Evolutionary conservation across 2,113 vertebrate genomes (phyloP), one percentile per base, ranked within the genome.

Genomic region (Zapus hudsonius): DNA sequence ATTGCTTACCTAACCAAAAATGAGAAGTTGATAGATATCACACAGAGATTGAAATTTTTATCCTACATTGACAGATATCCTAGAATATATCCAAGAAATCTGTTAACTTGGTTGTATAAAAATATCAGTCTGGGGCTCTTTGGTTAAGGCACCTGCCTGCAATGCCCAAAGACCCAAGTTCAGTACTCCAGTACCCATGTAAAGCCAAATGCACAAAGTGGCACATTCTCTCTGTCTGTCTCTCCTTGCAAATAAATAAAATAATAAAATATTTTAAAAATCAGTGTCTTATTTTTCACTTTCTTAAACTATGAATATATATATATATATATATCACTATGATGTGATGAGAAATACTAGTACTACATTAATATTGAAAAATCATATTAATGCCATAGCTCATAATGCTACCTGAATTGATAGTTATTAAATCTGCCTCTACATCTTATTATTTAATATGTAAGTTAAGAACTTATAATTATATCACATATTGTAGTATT

Each of bases 371-470:
- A 66, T 73, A 76, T 63, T 44, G n/a, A 63, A 5, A 55, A 36
- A 10, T 52, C 38, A 61, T 13, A 70, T 61, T 82, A 63, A 81
- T 90, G 89, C 66, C 44, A 40, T 67, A 42, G 36, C 27, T 67
- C 23, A 63, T 67, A 67, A 67, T 52, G 2, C 29, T 80, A 57
- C 11, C 66, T 90, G 66, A 95, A 92, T 74, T 72, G 47, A 57
- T 36, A 85, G 75, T n/a, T 92, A 75, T 63, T 92, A 82, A 82
- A 82, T 76, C n/a, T 82, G 6, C 25, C 31, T 84, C 29, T 69
- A 69, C 27, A 83, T 70, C 13, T 75, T 86, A 81, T 81, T 85
- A 82, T 70, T 29, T 47, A 74, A 59, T 72, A 36, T 42, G 25
- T 66, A 79, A 84, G 59, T 70, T 59, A 69, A 75, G 57, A 25